A percentile compares a stretch with the other conserved stretches of the same genome.
phyloP scores from a whole-genome alignment of 1,140 invertebrate species.

The Drosophila athabasca region DNA sequence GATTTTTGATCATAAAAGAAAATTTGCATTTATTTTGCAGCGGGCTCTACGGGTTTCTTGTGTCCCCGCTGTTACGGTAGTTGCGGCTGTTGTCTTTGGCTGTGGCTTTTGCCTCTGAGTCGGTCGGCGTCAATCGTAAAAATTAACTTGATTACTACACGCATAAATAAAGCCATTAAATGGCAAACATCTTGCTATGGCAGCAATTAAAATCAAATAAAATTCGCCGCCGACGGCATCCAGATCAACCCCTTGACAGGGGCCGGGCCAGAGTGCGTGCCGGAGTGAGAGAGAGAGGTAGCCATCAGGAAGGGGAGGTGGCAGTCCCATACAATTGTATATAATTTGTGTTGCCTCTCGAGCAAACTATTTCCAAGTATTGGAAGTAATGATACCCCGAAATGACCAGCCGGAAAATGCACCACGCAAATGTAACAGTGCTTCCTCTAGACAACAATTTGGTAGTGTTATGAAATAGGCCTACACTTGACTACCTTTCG shows the following conservation, averaged over 20 bases:
- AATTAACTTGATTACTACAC: constrained; percentile 79
- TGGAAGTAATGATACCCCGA: background rate
- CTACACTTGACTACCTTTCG: background rate
- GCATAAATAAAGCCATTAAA: constrained; percentile 81
- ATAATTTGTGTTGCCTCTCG: constrained; percentile 10
- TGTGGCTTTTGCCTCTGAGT: constrained; percentile 24
- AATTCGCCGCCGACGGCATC: constrained; percentile 42
- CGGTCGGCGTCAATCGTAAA: constrained; percentile 71
- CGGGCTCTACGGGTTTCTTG: constrained; percentile 24
- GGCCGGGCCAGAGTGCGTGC: no score
- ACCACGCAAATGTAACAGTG: background rate
- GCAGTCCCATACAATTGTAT: constrained; percentile 27
- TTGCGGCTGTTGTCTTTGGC: constrained; percentile 4
- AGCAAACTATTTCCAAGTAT: constrained; percentile 14
- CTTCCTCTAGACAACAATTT: constrained; percentile 1
- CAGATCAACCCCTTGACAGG: background rate
- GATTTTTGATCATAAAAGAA: constrained; percentile 55
- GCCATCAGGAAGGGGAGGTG: constrained; percentile 20
- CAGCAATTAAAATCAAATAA: constrained; percentile 76
- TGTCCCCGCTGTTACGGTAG: constrained; percentile 24
- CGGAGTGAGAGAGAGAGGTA: no score
- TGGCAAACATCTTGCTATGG: constrained; percentile 63
- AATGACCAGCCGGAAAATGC: constrained; percentile 1
- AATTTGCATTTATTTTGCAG: constrained; percentile 75
- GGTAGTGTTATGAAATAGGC: background rate